Base-by-base conservation (phyloP, 1,140 invertebrate species). In the Tetraneura akinire region DNA sequence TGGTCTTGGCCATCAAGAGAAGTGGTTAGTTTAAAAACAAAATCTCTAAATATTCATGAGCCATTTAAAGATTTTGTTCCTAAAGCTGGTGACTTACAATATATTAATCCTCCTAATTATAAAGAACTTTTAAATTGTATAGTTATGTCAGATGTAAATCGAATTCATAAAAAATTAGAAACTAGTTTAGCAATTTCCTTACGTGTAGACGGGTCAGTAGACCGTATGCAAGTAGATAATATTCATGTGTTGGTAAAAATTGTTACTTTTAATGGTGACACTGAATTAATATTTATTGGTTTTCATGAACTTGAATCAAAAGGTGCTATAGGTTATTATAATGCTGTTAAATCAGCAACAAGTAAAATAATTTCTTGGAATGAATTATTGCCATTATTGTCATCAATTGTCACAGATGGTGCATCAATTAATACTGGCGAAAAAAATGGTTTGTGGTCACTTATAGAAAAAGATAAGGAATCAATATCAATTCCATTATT, bases 401-500 rank as follows among this genome's bases (percentile, higher is more conserved):
- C 53, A 57, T 57, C 21, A 57, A 57, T 57, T 57, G 21, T 57
- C 13, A 57, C 53, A 3, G 21, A 57, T 57, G 21, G 11, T 10
- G 21, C 53, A 57, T 57, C 10, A 57, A 57, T 57, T 11, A 23
- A 57, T 23, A 57, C 53, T 57, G 53, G 11, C 11, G 21, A 57
- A 57, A 57, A 57, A 23, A 53, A 21, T 55, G 21, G n/a, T 55
- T n/a, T 55, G n/a, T 55, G 9, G 8, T 0, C 0, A 23, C n/a
- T 55, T 53, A n/a, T 53, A 53, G n/a, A 23, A 55, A n/a, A 55
- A 55, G 53, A 55, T n/a, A 55, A 55, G n/a, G 21, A 11, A 55
- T 23, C 51, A n/a, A n/a, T 53, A 10, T 3, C n/a, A 9, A 55
- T 21, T 55, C 21, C 8, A 55, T 55, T 55, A 9, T 21, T 55